phyloP scores from a whole-genome alignment of 2,888 invertebrate species.

The Hydrotaea diabolus region DNA sequence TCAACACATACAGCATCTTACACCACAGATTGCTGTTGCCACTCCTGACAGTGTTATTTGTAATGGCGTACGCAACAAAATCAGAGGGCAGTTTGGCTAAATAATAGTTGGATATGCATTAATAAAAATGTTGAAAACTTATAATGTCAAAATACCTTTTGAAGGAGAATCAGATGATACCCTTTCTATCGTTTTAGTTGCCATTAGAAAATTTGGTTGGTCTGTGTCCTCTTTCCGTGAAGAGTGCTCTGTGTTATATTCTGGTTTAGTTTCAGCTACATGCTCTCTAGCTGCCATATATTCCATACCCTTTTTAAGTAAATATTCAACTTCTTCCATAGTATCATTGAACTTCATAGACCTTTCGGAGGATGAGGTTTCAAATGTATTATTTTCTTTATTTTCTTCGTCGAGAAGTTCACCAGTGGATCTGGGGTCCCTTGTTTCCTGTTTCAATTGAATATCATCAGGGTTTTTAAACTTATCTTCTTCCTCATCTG shows the following conservation, averaged over 20 bases:
- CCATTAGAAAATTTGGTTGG: conserved; percentile 28
- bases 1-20: too few species aligned
- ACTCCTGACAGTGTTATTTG: too few species aligned
- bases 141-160: conserved; percentile 60
- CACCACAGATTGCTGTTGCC: too few species aligned
- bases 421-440: background rate
- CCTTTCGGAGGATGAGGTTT: conserved; percentile 28
- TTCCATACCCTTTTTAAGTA: conserved; percentile 79
- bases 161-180: conserved; percentile 16
- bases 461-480: conserved; percentile 5
- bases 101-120: background rate
- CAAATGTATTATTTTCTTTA: conserved; percentile 70
- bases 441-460: conserved; percentile 39
- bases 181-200: background rate
- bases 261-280: background rate
- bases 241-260: background rate
- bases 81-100: conserved; percentile 64
- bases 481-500: conserved; percentile 26
- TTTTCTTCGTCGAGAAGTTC: conserved; percentile 62
- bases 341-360: conserved; percentile 80
- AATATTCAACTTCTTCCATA: conserved; percentile 81
- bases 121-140: too few species aligned
- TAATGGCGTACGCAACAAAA: too few species aligned
- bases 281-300: conserved; percentile 72
- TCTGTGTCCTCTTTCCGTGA: background rate